Evolutionary conservation across 92 coral and sea anemone species (phyloP).

Genomic region (Zoanthus solanderi): DNA sequence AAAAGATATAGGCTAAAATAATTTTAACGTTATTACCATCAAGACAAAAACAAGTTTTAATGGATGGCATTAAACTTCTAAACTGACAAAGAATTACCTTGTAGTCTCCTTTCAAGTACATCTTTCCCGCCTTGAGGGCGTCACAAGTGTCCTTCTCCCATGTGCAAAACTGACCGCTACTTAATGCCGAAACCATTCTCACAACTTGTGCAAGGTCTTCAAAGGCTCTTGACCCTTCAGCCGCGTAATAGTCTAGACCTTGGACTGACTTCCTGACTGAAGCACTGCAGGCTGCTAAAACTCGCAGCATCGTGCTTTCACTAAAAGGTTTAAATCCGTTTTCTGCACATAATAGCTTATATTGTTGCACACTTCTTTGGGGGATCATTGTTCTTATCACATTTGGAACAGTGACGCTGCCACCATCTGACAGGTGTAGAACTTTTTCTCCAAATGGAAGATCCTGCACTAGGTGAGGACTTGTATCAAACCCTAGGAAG

Average conservation of each 20-base stretch:
- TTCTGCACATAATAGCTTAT: constrained; percentile 51
- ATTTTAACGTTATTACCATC: too few relatives aligned
- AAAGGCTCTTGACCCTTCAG: constrained; percentile 59
- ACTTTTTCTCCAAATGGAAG: constrained; percentile 71
- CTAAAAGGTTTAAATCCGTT: constrained; percentile 53
- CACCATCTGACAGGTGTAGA: constrained; percentile 53
- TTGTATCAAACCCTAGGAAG: constrained; percentile 33
- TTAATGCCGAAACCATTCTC: not conserved
- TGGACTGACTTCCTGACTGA: constrained; percentile 55
- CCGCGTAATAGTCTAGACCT: constrained; percentile 59
- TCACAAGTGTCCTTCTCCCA: constrained; percentile 37
- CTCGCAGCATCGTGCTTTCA: constrained; percentile 41
- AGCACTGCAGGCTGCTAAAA: constrained; percentile 54
- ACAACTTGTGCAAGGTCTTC: constrained; percentile 41
- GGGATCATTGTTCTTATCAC: constrained; percentile 68
- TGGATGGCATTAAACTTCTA: too few relatives aligned
- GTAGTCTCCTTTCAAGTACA: constrained; percentile 57
- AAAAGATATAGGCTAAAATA: too few relatives aligned
- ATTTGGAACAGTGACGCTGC: constrained; percentile 59
- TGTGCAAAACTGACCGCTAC: not conserved
- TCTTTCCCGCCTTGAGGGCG: constrained; percentile 49
- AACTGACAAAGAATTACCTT: constrained; percentile 28
- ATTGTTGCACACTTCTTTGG: constrained; percentile 60
- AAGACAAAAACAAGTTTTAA: too few relatives aligned
- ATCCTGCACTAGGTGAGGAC: constrained; percentile 59